Evolutionary conservation across 2,888 invertebrate species (phyloP).

Genomic region (Heterodera filipjevi): DNA sequence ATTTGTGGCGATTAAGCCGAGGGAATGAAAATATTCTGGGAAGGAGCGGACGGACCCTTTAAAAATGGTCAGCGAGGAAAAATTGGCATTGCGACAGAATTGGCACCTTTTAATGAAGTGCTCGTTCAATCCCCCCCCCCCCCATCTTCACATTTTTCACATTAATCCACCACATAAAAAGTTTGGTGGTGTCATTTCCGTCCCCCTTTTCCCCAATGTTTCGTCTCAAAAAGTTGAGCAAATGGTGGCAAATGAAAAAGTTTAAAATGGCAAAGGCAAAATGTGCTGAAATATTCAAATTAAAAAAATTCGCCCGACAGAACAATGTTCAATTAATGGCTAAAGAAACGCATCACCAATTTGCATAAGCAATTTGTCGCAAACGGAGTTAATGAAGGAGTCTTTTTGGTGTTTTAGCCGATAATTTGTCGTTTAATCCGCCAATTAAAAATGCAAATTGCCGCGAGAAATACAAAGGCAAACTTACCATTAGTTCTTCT

Average conservation of each 20-base stretch:
- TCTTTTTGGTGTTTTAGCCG: not conserved
- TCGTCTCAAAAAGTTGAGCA: not conserved
- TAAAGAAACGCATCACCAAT: not conserved
- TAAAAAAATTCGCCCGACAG: not conserved
- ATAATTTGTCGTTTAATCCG: not conserved
- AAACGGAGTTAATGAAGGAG: not conserved
- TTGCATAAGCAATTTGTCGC: constrained; percentile 3
- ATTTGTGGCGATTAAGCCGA: not conserved
- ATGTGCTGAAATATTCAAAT: not conserved
- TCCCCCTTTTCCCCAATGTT: not conserved
- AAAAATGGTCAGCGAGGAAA: not conserved
- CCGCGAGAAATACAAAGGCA: not conserved
- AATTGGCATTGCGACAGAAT: not conserved
- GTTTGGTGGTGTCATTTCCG: not conserved
- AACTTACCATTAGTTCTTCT: not conserved
- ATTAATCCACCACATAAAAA: too few relatives aligned
- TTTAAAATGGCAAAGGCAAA: not conserved
- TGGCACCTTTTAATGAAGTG: not conserved
- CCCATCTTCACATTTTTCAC: too few relatives aligned
- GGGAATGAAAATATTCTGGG: not conserved
- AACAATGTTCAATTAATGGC: not conserved
- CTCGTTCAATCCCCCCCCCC: too few relatives aligned
- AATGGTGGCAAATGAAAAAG: not conserved
- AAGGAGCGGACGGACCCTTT: not conserved
- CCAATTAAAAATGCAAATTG: not conserved